Evolutionary conservation across 2,888 invertebrate genomes (phyloP).

Genomic region (Scelioninae gen. 1): DNA sequence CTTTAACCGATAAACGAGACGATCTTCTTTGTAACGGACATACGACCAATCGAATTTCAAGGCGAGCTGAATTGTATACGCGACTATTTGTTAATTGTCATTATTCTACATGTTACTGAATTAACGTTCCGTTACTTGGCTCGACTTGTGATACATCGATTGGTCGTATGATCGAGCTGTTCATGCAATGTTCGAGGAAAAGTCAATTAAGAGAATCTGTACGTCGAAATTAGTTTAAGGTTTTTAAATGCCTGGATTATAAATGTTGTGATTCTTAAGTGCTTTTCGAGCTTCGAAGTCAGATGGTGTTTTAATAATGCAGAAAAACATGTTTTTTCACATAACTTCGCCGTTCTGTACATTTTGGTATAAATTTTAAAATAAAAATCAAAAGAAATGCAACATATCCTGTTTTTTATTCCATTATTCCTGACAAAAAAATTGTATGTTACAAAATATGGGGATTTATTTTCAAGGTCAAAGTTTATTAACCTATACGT

Average conservation of each 20-base stretch:
- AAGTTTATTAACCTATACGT: too few relatives aligned
- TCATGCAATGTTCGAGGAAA: constrained; percentile 27
- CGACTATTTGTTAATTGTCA: too few relatives aligned
- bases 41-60: constrained; percentile 8
- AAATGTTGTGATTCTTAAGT: constrained; percentile 54
- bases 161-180: constrained; percentile 11
- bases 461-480: too few relatives aligned
- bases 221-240: constrained; percentile 55
- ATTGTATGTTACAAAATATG: too few relatives aligned
- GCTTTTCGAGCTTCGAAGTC: constrained; percentile 59
- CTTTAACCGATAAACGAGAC: constrained; percentile 1
- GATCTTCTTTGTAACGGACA: not conserved
- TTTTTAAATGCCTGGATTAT: constrained; percentile 47
- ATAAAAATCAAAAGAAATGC: constrained; percentile 66
- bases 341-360: constrained; percentile 64
- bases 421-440: not conserved
- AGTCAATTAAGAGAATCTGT: constrained; percentile 53
- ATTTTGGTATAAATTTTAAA: constrained; percentile 69
- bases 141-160: constrained; percentile 7
- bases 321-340: constrained; percentile 49
- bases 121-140: too few relatives aligned
- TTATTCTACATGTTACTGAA: too few relatives aligned
- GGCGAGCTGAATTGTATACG: too few relatives aligned
- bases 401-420: not conserved
- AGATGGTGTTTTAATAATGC: constrained; percentile 58